Conservation (phyloP, 2,888 invertebrate genomes). For the Drosophila fulvimacula region DNA sequence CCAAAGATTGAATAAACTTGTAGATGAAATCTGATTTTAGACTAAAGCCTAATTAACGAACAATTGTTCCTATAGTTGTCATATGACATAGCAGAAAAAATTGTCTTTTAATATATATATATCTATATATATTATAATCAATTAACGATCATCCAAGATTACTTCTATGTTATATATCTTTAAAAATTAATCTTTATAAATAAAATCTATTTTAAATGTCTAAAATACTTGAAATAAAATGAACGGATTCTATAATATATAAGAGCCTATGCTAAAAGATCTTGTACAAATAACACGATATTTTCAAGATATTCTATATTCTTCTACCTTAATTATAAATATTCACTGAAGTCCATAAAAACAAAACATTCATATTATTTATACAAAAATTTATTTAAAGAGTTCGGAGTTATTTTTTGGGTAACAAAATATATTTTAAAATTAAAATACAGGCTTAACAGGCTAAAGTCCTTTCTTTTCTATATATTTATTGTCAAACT, state of each 20-base stretch:
- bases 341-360: neutral
- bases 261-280: too few relatives aligned
- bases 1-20: neutral
- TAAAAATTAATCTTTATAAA: neutral
- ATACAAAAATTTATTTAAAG: neutral
- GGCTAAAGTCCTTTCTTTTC: slow-evolving; percentile 11
- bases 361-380: neutral
- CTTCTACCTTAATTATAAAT: neutral
- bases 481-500: slow-evolving; percentile 39
- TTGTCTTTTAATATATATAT: neutral
- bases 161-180: neutral
- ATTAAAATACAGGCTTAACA: slow-evolving; percentile 8
- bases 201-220: neutral
- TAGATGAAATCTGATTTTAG: neutral
- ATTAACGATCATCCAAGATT: neutral
- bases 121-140: neutral
- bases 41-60: neutral
- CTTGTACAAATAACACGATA: neutral
- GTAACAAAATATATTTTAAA: slow-evolving; percentile 8
- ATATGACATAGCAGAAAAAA: neutral
- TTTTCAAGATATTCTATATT: neutral
- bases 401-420: neutral
- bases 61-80: neutral
- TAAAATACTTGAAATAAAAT: neutral
- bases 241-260: neutral